phyloP scores from a whole-genome alignment of 1,140 invertebrate genomes.

The Probaryconus sp. region DNA sequence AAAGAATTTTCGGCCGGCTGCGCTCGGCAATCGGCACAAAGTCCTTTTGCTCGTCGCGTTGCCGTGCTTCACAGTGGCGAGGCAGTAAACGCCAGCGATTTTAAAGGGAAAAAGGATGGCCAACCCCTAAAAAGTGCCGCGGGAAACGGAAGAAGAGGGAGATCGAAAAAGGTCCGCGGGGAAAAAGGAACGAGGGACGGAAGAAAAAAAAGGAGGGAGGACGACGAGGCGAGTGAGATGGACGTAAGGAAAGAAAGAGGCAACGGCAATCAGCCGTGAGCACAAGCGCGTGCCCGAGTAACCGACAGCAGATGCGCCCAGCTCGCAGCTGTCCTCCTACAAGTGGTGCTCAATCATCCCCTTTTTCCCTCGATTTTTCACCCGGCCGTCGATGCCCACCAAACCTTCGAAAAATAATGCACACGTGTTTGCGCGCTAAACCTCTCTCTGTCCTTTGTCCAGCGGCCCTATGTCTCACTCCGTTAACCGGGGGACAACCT shows the following conservation, averaged over 20 bases:
- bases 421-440: constrained; percentile 27
- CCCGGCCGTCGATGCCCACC: constrained; percentile 39
- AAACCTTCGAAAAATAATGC: constrained; percentile 36
- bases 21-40: constrained; percentile 49
- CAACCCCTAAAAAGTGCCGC: constrained; percentile 54
- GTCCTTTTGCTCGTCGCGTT: neutral
- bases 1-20: constrained; percentile 72
- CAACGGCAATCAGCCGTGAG: constrained; percentile 60
- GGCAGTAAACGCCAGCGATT: constrained; percentile 33
- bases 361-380: constrained; percentile 59
- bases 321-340: constrained; percentile 77
- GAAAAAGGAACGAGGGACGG: constrained; percentile 13
- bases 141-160: constrained; percentile 36
- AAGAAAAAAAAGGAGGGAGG: constrained; percentile 8
- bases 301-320: constrained; percentile 76
- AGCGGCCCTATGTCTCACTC: neutral
- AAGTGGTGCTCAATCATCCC: constrained; percentile 77
- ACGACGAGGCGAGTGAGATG: constrained; percentile 28
- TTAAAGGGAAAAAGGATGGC: constrained; percentile 58
- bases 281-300: constrained; percentile 74
- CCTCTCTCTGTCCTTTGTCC: neutral
- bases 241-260: constrained; percentile 30
- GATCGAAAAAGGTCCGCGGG: constrained; percentile 26
- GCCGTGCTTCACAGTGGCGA: constrained; percentile 3
- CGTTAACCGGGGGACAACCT: constrained; percentile 6